Conservation (phyloP, 2,797 vertebrate genomes). For the Chloroceryle inda region DNA sequence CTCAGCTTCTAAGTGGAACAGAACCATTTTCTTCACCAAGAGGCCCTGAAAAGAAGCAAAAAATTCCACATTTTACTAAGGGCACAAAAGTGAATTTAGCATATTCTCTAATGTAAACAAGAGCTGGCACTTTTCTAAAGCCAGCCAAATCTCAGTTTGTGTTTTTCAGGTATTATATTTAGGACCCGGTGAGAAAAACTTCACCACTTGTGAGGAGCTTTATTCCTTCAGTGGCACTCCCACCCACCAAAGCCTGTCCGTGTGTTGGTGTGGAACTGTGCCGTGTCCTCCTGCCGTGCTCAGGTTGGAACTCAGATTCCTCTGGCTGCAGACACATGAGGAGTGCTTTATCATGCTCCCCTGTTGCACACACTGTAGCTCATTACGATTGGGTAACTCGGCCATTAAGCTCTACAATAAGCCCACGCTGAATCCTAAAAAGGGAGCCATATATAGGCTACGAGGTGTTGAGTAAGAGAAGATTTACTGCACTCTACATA, state of each 20-base stretch:
- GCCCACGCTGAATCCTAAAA: conserved; percentile 60
- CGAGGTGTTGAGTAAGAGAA: conserved; percentile 53
- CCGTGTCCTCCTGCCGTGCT: neutral
- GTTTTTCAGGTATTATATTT: neutral
- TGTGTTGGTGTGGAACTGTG: conserved; percentile 19
- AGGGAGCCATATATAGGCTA: conserved; percentile 54
- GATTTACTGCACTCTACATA: conserved; percentile 42
- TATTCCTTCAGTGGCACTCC: neutral
- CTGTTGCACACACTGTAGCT: conserved; percentile 23
- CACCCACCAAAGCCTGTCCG: conserved; percentile 39
- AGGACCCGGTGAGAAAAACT: neutral
- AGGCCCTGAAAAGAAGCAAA: neutral
- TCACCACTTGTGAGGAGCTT: neutral
- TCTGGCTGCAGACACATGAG: conserved; percentile 55
- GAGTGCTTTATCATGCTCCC: conserved; percentile 59
- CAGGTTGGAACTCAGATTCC: neutral
- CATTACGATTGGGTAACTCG: conserved; percentile 64
- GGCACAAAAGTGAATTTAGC: neutral
- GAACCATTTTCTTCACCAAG: neutral
- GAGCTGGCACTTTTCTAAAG: neutral
- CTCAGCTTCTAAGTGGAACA: neutral
- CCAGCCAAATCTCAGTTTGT: neutral
- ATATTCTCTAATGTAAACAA: neutral
- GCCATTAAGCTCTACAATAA: conserved; percentile 48
- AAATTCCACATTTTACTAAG: neutral